These are phyloP conservation scores for Strix aluco DNA, from an alignment of 2,113 vertebrate species.

Conservation along the genomic window DNA sequence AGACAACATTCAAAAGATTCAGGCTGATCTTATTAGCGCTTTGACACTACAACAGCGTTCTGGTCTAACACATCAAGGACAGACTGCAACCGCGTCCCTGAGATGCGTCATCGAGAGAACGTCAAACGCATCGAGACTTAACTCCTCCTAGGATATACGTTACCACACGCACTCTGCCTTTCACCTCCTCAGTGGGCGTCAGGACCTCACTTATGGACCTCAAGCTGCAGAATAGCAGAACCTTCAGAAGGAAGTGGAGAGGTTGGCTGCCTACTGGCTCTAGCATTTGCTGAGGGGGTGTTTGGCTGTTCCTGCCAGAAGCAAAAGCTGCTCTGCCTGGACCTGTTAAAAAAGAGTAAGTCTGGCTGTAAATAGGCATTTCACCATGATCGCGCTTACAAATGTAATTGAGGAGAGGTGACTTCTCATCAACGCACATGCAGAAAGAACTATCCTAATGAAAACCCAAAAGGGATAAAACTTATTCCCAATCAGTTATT, in stretches of 20 bases:
- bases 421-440: background rate
- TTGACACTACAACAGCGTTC: background rate
- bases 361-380: slow-evolving; percentile 29
- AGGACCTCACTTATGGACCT: slow-evolving; percentile 8
- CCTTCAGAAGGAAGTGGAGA: slow-evolving; percentile 6
- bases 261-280: slow-evolving; percentile 5
- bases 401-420: background rate
- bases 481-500: background rate
- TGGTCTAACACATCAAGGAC: background rate
- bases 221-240: slow-evolving; percentile 18
- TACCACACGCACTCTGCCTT: background rate
- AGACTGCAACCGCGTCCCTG: background rate
- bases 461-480: background rate
- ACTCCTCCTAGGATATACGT: background rate
- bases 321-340: slow-evolving; percentile 40
- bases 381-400: background rate
- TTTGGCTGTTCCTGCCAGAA: slow-evolving; percentile 33
- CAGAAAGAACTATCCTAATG: background rate
- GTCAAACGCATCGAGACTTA: background rate
- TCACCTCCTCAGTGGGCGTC: background rate
- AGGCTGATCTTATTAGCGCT: background rate
- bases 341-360: slow-evolving; percentile 49
- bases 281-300: background rate
- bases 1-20: background rate
- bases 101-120: background rate